These are phyloP conservation scores for Nannospalax galili DNA, from an alignment of 2,113 vertebrate species.

Conservation along the genomic window DNA sequence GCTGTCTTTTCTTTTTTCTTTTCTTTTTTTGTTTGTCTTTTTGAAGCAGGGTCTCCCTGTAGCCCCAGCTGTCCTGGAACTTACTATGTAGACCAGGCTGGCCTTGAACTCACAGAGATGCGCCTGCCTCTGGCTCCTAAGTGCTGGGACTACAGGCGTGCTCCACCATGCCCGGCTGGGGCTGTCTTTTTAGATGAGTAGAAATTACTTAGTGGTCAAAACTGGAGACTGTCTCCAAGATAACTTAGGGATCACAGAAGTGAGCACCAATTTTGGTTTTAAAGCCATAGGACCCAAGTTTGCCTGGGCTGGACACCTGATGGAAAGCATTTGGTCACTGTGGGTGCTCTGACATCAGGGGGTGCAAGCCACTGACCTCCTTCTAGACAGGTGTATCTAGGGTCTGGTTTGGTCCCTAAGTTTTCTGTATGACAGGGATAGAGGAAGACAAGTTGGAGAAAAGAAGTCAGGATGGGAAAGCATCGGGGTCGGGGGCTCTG, in stretches of 20 bases:
- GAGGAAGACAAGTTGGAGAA: neutral
- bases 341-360: neutral
- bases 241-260: neutral
- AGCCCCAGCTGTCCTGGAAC: no score
- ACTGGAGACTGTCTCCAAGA: neutral
- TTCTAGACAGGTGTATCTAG: neutral
- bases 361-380: neutral
- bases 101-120: no score
- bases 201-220: neutral
- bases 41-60: no score
- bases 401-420: neutral
- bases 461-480: neutral
- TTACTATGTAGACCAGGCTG: no score
- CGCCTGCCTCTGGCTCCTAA: no score
- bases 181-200: neutral
- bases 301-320: neutral
- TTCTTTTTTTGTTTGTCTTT: no score
- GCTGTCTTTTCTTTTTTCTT: neutral
- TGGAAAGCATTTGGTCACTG: conserved; percentile 4
- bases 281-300: neutral
- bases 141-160: no score
- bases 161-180: no score
- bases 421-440: neutral
- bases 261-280: neutral
- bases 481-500: neutral